phyloP scores from a whole-genome alignment of 2,797 vertebrate species.

The Manis crassicaudata region DNA sequence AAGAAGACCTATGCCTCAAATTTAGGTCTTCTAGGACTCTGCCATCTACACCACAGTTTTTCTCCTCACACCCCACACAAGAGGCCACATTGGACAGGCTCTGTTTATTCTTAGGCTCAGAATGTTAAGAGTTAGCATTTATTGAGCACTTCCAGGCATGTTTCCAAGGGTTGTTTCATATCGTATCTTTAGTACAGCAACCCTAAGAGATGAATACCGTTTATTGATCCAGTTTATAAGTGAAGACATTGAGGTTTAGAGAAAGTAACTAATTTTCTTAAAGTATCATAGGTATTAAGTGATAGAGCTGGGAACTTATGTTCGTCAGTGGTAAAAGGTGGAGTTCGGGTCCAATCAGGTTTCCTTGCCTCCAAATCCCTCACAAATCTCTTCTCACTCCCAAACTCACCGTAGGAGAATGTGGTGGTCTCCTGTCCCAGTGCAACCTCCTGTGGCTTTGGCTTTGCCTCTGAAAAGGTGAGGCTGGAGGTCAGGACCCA shows the following conservation, averaged over 20 bases:
- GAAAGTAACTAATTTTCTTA: not conserved
- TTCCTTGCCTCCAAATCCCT: not conserved
- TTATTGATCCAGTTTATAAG: not conserved
- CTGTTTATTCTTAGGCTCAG: not conserved
- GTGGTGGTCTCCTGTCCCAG: not conserved
- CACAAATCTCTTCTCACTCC: not conserved
- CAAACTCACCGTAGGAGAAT: not conserved
- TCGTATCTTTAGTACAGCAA: not conserved
- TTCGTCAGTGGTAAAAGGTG: not conserved
- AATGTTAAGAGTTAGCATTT: not conserved
- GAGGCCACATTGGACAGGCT: not conserved
- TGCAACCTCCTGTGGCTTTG: not conserved
- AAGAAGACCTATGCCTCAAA: not conserved
- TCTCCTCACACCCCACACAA: fast-evolving
- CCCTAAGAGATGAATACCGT: not conserved
- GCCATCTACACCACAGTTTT: not conserved
- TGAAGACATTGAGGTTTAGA: not conserved
- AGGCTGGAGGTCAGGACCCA: not conserved
- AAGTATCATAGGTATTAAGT: not conserved
- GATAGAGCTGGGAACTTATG: not conserved
- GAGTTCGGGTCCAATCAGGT: not conserved
- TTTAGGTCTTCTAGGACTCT: not conserved
- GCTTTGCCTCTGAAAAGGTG: not conserved
- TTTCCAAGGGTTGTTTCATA: not conserved
- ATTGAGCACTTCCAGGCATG: not conserved